Base-by-base conservation (phyloP, 2,113 vertebrate species). In the Nothocercus julius region DNA sequence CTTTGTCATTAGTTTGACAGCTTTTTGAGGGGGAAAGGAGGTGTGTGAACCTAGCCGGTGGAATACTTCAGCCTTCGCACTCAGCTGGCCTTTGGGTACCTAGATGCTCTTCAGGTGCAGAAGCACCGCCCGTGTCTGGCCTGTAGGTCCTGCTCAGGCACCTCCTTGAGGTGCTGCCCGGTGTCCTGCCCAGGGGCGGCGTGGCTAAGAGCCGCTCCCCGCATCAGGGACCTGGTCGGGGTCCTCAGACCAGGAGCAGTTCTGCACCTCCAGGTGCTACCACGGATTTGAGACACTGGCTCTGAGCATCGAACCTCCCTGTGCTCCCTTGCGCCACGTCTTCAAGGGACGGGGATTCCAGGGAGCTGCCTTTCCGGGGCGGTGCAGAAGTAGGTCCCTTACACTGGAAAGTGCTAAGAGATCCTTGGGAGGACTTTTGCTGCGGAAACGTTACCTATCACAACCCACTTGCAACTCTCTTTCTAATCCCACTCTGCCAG, bases 171-270 rank as follows among this genome's bases (percentile, higher is more conserved):
- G 32, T 32, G 54, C 20, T 1, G 1, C 38, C 34, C 28, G 38
- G 14, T 0, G 0, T 21, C 18, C 3, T 0, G 24, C 21, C 15
- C 56, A 59, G 5, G 27, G 2, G 16, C 38, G 49, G 63, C 2
- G 1, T 24, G 22, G 8, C 11, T 32, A 20, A 64, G 42, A 61
- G 54, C 21, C 77, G 42, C 7, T 16, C 69, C 14, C 8, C 7
- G 54, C 85, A 19, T 20, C 38, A 5, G 1, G 12, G 28, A 42
- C 25, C 13, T 18, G 25, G 49, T 44, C 9, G 36, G n/a, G 9
- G 4, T 11, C 11, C 54, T 91, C 28, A 11, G 7, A 0, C 16
- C 75, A 44, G 49, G 38, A n/a, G 30, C 7, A 11, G 30, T 38
- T 54, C 25, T 63, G 36, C 7, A 45, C 24, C 44, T 40, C 66